Base-by-base conservation (phyloP, 1,140 invertebrate species). In the Drosophila willistoni region DNA sequence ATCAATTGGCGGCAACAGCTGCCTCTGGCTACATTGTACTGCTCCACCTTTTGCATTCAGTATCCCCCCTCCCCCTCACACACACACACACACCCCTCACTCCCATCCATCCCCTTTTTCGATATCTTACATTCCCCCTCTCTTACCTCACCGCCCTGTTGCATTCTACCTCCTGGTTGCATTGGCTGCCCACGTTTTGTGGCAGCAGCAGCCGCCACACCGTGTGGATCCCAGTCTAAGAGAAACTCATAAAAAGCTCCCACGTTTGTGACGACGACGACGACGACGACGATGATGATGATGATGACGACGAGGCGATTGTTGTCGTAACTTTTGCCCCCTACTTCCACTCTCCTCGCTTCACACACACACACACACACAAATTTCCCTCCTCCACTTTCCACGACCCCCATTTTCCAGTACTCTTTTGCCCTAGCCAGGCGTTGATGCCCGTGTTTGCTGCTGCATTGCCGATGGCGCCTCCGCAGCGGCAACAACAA, bases 191-290 rank as follows among this genome's bases (percentile, higher is more conserved):
- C 80, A 83, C 81, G 71, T 65, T 75, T 79, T 67, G 80, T 73
- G 81, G 72, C 78, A 62, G 39, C 60, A 63, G n/a, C 47, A 55
- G 33, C 19, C 34, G 47, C 67, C 19, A 4, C 33, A 61, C 55
- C 36, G 65, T 73, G 69, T 84, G 73, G 51, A 68, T 73, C 55
- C 68, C 25, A 70, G 64, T 72, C 68, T 57, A 75, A 77, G 65
- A 66, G 77, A 77, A 84, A 83, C 81, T 84, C 69, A 84, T 80
- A 80, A 84, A 80, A 84, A 80, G 81, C 81, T 84, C 81, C 81
- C 77, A 84, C 81, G 81, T 84, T 68, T 84, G 66, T 71, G 71
- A 85, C 64, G 73, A 66, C 59, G 55, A 39, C 36, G 12, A 39
- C 12, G 9, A 13, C 34, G 7, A 10, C 34, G 34, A 10, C 34